Evolutionary conservation across 2,797 vertebrate genomes (phyloP).

Genomic region (Manis crassicaudata): DNA sequence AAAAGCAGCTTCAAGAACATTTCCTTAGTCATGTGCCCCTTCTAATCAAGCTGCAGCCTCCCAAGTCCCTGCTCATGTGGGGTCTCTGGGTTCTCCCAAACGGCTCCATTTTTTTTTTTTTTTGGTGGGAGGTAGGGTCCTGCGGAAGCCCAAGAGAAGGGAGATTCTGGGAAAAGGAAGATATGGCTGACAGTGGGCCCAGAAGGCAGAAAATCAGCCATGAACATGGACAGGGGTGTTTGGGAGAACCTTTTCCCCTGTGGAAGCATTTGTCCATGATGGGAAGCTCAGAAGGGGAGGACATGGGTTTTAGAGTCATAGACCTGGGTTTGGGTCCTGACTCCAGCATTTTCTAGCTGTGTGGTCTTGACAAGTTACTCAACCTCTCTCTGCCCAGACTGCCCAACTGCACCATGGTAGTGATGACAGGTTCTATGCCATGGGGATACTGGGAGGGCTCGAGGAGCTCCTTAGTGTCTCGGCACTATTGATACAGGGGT

Average conservation of each 20-base stretch:
- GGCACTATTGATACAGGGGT: not conserved
- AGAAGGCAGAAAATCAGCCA: not conserved
- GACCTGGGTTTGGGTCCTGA: not conserved
- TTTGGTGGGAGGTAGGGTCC: not conserved
- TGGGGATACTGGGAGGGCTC: not conserved
- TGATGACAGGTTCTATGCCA: not conserved
- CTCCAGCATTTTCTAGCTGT: not conserved
- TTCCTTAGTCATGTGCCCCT: not conserved
- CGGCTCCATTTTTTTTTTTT: not conserved
- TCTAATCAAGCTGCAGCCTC: not conserved
- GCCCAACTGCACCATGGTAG: not conserved
- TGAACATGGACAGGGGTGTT: fast-evolving
- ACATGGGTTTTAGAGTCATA: not conserved
- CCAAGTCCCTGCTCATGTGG: not conserved
- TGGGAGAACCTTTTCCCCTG: not conserved
- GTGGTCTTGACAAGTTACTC: not conserved
- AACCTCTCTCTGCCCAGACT: not conserved
- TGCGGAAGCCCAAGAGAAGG: not conserved
- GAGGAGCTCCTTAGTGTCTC: not conserved
- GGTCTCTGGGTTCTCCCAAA: not conserved
- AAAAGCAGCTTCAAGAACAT: not conserved
- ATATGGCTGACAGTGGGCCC: not conserved
- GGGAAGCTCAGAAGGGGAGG: not conserved
- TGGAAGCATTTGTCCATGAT: not conserved
- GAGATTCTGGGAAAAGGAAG: not conserved